phyloP scores from a whole-genome alignment of 2,888 invertebrate species.

The Branchipolynoe longqiensis region DNA sequence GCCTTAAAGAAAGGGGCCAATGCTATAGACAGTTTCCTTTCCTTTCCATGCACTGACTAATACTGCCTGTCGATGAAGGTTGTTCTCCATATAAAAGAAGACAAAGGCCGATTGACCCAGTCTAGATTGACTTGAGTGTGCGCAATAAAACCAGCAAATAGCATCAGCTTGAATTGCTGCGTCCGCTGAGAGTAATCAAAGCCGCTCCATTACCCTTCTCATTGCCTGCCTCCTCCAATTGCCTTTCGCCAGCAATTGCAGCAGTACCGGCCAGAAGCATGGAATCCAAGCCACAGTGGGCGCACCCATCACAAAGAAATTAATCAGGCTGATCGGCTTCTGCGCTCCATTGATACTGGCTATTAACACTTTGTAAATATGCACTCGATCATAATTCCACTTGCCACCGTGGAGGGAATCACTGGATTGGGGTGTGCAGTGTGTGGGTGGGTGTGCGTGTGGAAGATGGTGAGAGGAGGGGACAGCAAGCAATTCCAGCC shows the following conservation, averaged over 20 bases:
- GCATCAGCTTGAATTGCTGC: slow-evolving; percentile 36
- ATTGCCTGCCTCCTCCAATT: slow-evolving; percentile 33
- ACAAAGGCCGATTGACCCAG: slow-evolving; percentile 6
- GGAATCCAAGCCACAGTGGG: slow-evolving; percentile 44
- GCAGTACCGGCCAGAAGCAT: not conserved
- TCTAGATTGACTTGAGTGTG: slow-evolving; percentile 20
- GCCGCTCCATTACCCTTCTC: slow-evolving; percentile 32
- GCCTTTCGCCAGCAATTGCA: slow-evolving; percentile 15
- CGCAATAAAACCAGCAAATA: slow-evolving; percentile 29
- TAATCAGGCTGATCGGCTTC: slow-evolving; percentile 31
- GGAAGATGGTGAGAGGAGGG: too few species aligned
- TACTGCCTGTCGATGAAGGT: not conserved
- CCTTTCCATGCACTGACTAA: too few species aligned
- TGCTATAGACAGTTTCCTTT: too few species aligned
- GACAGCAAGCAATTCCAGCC: too few species aligned
- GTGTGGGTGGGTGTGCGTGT: too few species aligned
- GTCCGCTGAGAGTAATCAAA: slow-evolving; percentile 30
- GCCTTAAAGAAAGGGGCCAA: too few species aligned
- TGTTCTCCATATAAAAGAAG: slow-evolving; percentile 6
- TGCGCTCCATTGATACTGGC: slow-evolving; percentile 25
- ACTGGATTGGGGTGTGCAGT: too few species aligned
- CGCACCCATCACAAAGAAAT: slow-evolving; percentile 41
- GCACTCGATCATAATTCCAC: slow-evolving; percentile 1
- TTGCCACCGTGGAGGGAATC: too few species aligned
- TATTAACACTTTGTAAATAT: slow-evolving; percentile 50